phyloP scores from a whole-genome alignment of 2,113 vertebrate species.

The Thalassoma bifasciatum region DNA sequence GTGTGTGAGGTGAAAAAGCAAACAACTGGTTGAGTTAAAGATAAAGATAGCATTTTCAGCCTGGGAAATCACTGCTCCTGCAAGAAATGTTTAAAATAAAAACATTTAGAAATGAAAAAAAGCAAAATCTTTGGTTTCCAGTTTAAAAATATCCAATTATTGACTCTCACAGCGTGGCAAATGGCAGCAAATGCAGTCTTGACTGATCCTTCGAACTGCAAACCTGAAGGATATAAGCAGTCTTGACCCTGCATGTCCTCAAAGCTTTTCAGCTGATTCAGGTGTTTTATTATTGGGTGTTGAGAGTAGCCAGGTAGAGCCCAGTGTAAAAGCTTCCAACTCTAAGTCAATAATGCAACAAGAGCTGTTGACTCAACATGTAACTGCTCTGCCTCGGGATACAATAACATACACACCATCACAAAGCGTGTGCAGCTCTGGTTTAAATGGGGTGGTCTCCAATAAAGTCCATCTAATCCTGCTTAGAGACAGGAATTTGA shows the following conservation, averaged over 20 bases:
- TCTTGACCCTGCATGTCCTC: conserved; percentile 56
- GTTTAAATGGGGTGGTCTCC: conserved; percentile 45
- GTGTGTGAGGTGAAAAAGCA: neutral
- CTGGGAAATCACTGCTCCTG: neutral
- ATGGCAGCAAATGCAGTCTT: no score
- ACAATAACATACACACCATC: conserved; percentile 71
- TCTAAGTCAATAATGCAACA: conserved; percentile 76
- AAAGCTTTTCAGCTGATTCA: conserved; percentile 53
- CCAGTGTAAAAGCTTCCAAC: conserved; percentile 51
- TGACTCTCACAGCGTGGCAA: no score
- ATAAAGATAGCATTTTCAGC: neutral
- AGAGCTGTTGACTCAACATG: conserved; percentile 74
- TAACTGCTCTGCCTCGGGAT: conserved; percentile 49
- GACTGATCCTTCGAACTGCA: neutral
- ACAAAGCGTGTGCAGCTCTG: conserved; percentile 22
- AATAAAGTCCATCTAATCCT: conserved; percentile 51
- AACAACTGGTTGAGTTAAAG: neutral
- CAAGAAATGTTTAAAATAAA: no score
- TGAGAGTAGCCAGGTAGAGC: conserved; percentile 48
- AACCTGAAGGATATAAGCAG: neutral
- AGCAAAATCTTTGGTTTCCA: no score
- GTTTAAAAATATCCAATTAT: no score
- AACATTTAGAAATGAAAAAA: no score
- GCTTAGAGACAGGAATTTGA: conserved; percentile 74
- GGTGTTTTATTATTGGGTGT: conserved; percentile 43